These are phyloP conservation scores for Peromyscus nudipes DNA, from an alignment of 2,797 vertebrate species.

Conservation along the genomic window DNA sequence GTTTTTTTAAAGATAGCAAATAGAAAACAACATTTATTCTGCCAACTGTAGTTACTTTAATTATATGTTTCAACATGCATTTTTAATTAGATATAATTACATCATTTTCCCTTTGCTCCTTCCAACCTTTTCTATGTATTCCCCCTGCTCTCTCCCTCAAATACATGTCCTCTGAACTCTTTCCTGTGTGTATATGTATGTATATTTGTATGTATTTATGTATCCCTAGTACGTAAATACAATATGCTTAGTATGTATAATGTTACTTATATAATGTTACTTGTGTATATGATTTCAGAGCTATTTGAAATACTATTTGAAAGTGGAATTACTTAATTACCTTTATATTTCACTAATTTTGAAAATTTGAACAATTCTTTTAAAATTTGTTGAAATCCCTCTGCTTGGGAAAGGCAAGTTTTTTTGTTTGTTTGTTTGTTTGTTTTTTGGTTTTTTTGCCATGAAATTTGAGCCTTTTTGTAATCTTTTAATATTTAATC, in stretches of 20 bases:
- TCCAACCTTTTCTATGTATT: neutral
- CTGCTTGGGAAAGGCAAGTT: neutral
- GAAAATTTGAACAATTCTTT: constrained; percentile 5
- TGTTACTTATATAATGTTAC: neutral
- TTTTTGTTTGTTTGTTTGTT: neutral
- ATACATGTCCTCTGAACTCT: neutral
- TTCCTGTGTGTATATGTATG: neutral
- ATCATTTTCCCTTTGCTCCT: no score
- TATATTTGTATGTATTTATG: neutral
- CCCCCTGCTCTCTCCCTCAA: neutral
- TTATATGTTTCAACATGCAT: neutral
- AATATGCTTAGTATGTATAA: neutral
- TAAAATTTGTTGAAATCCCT: neutral
- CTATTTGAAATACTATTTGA: constrained; percentile 8
- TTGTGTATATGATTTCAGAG: neutral
- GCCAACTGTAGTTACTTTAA: neutral
- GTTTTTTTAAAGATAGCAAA: constrained; percentile 65
- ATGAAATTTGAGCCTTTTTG: neutral
- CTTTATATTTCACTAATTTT: constrained; percentile 35
- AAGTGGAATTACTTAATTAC: constrained; percentile 14
- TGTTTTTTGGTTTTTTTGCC: neutral
- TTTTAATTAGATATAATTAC: neutral
- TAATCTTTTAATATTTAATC: neutral
- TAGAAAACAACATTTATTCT: constrained; percentile 11
- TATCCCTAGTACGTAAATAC: neutral